Percentiles rank a stretch among this genome's conserved stretches.
Evolutionary conservation across 1,140 invertebrate species (phyloP).

Genomic region (Aphis gossypii): DNA sequence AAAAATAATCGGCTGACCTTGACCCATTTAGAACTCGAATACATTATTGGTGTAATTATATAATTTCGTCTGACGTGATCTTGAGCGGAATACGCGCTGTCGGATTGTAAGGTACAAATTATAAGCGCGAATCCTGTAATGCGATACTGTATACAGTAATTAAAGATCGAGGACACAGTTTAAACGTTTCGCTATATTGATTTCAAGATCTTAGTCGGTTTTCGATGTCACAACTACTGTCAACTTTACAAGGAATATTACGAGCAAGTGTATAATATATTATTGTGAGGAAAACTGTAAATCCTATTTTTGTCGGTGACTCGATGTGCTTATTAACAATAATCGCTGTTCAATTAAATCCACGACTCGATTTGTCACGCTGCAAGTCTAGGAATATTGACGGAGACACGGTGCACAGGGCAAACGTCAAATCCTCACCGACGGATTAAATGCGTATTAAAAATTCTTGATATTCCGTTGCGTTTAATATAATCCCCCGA

Average conservation of each 20-base stretch:
- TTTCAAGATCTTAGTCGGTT: not conserved
- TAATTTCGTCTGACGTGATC: not conserved
- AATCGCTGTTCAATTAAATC: not conserved
- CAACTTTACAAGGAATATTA: not conserved
- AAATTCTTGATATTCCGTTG: not conserved
- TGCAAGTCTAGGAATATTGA: not conserved
- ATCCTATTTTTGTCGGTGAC: not conserved
- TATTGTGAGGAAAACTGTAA: not conserved
- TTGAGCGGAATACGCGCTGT: not conserved
- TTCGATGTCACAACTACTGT: not conserved
- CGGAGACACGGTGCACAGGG: not conserved
- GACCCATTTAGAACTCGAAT: constrained; percentile 22
- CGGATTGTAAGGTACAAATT: not conserved
- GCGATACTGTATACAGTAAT: not conserved
- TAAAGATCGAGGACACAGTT: not conserved
- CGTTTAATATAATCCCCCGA: not conserved
- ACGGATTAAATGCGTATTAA: not conserved
- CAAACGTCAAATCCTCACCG: not conserved
- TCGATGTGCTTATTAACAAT: too few species aligned
- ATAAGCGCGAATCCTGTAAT: not conserved
- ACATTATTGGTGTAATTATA: not conserved
- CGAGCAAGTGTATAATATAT: not conserved
- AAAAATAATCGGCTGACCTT: constrained; percentile 36
- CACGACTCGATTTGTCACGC: not conserved
- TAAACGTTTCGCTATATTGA: not conserved